Evolutionary conservation across 1,140 invertebrate genomes (phyloP).

Genomic region (Drosophila insularis): DNA sequence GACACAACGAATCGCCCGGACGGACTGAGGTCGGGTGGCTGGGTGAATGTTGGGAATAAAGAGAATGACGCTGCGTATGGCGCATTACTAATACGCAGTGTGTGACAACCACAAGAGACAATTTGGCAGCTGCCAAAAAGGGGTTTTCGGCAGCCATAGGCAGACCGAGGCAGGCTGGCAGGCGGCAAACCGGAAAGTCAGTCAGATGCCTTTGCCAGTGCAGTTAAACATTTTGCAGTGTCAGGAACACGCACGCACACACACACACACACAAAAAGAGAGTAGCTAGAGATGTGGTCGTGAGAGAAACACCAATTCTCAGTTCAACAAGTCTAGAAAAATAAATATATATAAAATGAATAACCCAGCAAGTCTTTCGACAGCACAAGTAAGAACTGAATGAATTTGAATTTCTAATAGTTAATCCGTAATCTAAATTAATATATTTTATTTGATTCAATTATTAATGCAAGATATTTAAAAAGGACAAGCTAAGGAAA

Average conservation of each 20-base stretch:
- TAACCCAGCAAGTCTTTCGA: no score
- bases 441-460: no score
- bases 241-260: slow-evolving; percentile 33
- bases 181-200: slow-evolving; percentile 57
- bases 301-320: neutral
- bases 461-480: no score
- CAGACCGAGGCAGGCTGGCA: slow-evolving; percentile 18
- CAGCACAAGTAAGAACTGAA: no score
- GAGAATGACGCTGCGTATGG: slow-evolving; percentile 54
- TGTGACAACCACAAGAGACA: slow-evolving; percentile 80
- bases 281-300: slow-evolving; percentile 13
- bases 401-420: no score
- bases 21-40: slow-evolving; percentile 21
- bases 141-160: slow-evolving; percentile 32
- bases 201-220: slow-evolving; percentile 55
- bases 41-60: slow-evolving; percentile 2
- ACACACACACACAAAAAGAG: neutral
- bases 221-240: slow-evolving; percentile 71
- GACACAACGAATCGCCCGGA: slow-evolving; percentile 49
- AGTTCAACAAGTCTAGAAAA: neutral
- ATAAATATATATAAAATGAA: no score
- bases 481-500: no score
- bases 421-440: no score
- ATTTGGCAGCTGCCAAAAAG: slow-evolving; percentile 78
- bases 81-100: slow-evolving; percentile 80